Base-by-base conservation (phyloP, 2,113 vertebrate species). In the Symphodus melops region DNA sequence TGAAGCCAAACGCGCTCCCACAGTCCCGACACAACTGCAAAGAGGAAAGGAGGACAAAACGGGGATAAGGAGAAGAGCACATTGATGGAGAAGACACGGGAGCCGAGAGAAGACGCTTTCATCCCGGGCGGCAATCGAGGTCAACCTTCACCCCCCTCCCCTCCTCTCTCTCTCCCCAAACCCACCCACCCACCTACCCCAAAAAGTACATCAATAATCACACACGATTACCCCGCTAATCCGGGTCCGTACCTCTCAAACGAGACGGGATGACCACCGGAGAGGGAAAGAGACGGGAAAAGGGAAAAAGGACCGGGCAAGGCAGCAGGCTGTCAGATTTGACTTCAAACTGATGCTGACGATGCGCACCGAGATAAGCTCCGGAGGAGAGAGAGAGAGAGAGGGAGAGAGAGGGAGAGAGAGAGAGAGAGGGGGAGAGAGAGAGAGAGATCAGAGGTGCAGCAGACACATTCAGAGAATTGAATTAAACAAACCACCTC, bases 321-420 rank as follows among this genome's bases (percentile, higher is more conserved):
- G 66, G 80, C 83, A 87, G 90, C 82, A 23, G 83, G 85, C 83
- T 91, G 91, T 90, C 88, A 90, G 88, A 88, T 85, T 80, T 76
- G 67, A 92, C 91, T 91, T 89, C 85, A 91, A 89, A 92, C 87
- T 91, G 91, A 77, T 90, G 91, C 90, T 89, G 90, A 91, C 88
- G 91, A 92, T 91, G 91, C 90, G 89, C 84, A 86, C 89, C 42
- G 80, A 92, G 91, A 92, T 92, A 91, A 93, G 88, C 86, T 84
- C 84, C 67, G 80, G 82, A 86, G 16, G 75, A 63, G 37, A 2
- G 60, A 12, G 56, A 0, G 41, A 10, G 65, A 4, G 67, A 5
- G 65, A 10, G 72, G 21, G 51, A 6, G 72, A 51, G 62, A 23
- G 70, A 19, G 59, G 14, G 67, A 6, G 55, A 5, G 61, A 36